Percentiles rank a stretch among this genome's conserved stretches.
Conservation (phyloP, 2,797 vertebrate genomes). For the Ctenosaura bakeri region DNA sequence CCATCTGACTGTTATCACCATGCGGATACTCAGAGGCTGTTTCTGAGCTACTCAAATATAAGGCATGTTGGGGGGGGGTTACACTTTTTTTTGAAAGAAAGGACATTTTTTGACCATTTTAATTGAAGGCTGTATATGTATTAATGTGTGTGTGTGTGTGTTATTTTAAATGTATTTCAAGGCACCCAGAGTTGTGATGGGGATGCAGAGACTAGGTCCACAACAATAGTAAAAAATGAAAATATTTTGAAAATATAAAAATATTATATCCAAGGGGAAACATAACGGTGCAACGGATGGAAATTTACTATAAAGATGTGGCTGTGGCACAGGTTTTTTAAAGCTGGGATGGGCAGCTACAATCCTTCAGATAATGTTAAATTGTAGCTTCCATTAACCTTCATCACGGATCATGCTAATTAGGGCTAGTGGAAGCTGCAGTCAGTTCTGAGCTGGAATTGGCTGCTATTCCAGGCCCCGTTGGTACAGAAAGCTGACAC, state of each 20-base stretch:
- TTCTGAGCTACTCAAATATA: constrained; percentile 19
- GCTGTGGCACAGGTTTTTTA: not conserved
- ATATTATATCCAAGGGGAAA: too few species aligned
- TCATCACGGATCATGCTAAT: too few species aligned
- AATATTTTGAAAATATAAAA: too few species aligned
- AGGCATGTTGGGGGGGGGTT: not conserved
- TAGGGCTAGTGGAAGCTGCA: too few species aligned
- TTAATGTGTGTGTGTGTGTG: not conserved
- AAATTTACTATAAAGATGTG: not conserved
- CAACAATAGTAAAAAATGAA: not conserved
- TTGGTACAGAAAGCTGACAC: too few species aligned
- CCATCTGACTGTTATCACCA: not conserved
- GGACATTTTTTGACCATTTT: not conserved
- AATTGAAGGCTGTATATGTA: not conserved
- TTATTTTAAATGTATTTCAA: not conserved
- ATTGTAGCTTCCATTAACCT: too few species aligned
- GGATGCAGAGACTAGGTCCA: not conserved
- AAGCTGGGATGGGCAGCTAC: not conserved
- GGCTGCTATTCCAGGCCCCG: too few species aligned
- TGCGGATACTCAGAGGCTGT: constrained; percentile 43
- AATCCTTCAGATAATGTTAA: too few species aligned
- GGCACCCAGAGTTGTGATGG: not conserved
- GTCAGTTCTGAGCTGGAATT: too few species aligned
- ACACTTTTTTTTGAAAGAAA: not conserved
- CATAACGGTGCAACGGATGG: not conserved